Evolutionary conservation across 2,797 vertebrate genomes (phyloP), one percentile per base, ranked within the genome.

Genomic region (Arrhamphus sclerolepis): DNA sequence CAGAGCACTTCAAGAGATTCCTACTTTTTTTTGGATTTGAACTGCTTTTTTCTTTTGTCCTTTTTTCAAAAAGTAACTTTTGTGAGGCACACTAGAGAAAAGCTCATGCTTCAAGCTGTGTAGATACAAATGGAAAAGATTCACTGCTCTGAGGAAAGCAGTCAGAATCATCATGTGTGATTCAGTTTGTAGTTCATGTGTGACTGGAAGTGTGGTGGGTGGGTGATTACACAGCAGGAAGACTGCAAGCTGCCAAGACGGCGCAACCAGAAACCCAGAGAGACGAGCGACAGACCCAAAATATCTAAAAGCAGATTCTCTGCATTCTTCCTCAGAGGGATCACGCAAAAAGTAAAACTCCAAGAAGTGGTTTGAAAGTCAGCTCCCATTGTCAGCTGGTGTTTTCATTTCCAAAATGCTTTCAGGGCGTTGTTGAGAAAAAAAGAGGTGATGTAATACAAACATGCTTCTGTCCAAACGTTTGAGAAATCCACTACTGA

Each of bases 301-400:
- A 74, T 57, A 65, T 78, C 75, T 73, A 3, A 28, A 61, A 70
- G 50, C 43, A 81, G 70, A 90, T 86, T 84, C 78, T 79, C 73
- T 34, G 69, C 77, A 78, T 71, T 70, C 72, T 71, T 75, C 62
- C 81, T 66, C 63, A 41, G 38, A 28, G 17, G 42, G 6, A 16
- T 53, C 50, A 39, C 20, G 18, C 17, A 21, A 38, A 39, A n/a
- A 7, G 20, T n/a, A 38, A 66, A 66, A n/a, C 43, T 34, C 38
- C n/a, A n/a, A n/a, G n/a, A n/a, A n/a, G n/a, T n/a, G n/a, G n/a
- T n/a, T n/a, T n/a, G n/a, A n/a, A n/a, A n/a, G n/a, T n/a, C n/a
- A n/a, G n/a, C n/a, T n/a, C n/a, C n/a, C n/a, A n/a, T n/a, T n/a
- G n/a, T n/a, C n/a, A n/a, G n/a, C n/a, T n/a, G n/a, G n/a, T n/a